Evolutionary conservation across 2,888 invertebrate genomes (phyloP).

Genomic region (Cerceris ruficornis): DNA sequence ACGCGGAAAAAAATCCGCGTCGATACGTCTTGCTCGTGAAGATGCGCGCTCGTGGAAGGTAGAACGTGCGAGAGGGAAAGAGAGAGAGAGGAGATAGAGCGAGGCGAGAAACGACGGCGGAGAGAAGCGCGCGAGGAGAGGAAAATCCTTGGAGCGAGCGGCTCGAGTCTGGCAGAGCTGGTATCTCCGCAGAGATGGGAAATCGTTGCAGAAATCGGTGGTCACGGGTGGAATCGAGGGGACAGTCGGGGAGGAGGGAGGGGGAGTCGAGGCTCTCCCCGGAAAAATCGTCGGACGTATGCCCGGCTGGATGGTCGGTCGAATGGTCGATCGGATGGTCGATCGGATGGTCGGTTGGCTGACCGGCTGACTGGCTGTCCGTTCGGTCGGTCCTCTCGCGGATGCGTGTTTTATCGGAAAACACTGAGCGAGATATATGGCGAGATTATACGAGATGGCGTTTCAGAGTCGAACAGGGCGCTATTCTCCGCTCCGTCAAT

Average conservation of each 20-base stretch:
- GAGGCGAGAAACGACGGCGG: slow-evolving; percentile 1
- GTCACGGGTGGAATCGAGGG: background rate
- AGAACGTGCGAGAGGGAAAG: slow-evolving; percentile 10
- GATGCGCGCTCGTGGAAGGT: slow-evolving; percentile 62
- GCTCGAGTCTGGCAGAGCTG: background rate
- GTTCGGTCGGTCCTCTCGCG: slow-evolving; percentile 66
- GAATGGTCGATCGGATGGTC: background rate
- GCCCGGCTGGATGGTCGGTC: background rate
- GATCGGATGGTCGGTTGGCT: background rate
- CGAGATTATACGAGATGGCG: slow-evolving; percentile 79
- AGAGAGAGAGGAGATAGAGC: slow-evolving; percentile 4
- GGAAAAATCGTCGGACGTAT: background rate
- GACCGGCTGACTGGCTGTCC: slow-evolving; percentile 42
- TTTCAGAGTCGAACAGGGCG: slow-evolving; percentile 78
- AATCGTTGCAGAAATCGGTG: background rate
- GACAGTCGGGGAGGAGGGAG: background rate
- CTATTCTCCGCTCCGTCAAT: slow-evolving; percentile 81
- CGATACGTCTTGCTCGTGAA: slow-evolving; percentile 79
- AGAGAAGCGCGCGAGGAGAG: slow-evolving; percentile 11
- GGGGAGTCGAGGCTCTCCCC: background rate
- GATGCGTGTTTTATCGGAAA: slow-evolving; percentile 77
- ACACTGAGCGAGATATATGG: slow-evolving; percentile 80
- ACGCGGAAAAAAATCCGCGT: slow-evolving; percentile 77
- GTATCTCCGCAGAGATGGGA: no score
- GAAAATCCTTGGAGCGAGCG: slow-evolving; percentile 23